These are phyloP conservation scores for Neogale vison DNA, from an alignment of 2,113 vertebrate genomes.

Conservation along the genomic window DNA sequence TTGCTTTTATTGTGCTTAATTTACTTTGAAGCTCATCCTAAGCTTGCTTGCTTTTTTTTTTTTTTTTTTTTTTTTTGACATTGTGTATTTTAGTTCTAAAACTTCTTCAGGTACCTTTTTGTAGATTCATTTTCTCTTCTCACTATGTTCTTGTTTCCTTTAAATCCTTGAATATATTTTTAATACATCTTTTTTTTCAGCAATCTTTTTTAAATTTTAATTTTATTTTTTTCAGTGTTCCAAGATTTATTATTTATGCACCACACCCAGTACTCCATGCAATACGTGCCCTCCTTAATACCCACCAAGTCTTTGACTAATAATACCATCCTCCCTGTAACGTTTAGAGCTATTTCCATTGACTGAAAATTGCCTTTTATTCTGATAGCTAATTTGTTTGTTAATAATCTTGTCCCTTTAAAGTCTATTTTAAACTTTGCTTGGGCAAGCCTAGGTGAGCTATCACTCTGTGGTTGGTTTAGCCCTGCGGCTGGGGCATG, in stretches of 20 bases:
- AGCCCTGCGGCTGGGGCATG: background rate
- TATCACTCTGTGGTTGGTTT: background rate
- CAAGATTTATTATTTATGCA: too few relatives aligned
- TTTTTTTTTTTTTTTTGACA: background rate
- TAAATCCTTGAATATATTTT: background rate
- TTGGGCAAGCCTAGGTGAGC: background rate
- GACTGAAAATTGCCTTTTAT: background rate
- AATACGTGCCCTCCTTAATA: too few relatives aligned
- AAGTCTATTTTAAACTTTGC: background rate
- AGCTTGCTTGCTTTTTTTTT: too few relatives aligned
- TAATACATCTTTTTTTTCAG: background rate
- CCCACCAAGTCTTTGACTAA: background rate
- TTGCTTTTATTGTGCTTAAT: background rate
- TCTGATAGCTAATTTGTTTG: background rate
- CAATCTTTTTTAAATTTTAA: too few relatives aligned
- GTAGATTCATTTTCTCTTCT: background rate
- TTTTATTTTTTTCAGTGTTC: too few relatives aligned
- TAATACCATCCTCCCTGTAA: background rate
- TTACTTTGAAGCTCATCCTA: background rate
- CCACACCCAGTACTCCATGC: too few relatives aligned
- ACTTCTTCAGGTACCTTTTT: background rate
- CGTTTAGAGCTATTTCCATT: background rate
- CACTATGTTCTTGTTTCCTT: background rate
- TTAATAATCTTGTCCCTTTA: background rate
- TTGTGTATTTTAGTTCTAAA: background rate